Base-by-base conservation (phyloP, 2,113 vertebrate species). In the Nothobranchius kuhntae region DNA sequence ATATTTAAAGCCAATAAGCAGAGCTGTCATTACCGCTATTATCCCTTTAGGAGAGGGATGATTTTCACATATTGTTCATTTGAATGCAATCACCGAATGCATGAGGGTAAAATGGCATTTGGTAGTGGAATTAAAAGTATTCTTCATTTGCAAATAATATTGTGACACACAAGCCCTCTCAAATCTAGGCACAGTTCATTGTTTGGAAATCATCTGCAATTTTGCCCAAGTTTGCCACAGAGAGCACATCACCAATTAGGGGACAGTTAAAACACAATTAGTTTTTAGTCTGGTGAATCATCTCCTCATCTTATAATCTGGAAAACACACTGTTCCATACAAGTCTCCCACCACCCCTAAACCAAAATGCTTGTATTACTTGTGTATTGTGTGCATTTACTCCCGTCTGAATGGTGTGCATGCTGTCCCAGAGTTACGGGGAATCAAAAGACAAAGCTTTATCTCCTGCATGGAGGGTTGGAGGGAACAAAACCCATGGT, bases 321-420 rank as follows among this genome's bases (percentile, higher is more conserved):
- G 35, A 75, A 73, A 62, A 73, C 67, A 42, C 14, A 61, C 38
- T 40, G 38, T 40, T 6, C 38, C 6, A 40, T 40, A 40, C 38
- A 6, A 7, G 38, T 40, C 38, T 8, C 38, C 38, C 38, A 7
- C 38, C 38, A 7, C 38, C 9, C 38, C 38, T 40, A 30, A 30
- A 30, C 30, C 48, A 45, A 71, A 71, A 67, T 76, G 38, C 75
- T 72, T 60, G 38, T 65, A 73, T 60, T n/a, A 75, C 58, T 81
- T 69, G 80, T 74, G 53, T 79, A 67, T 61, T 47, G 61, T 67
- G 60, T 62, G 57, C 68, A 75, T 75, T 82, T 66, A 60, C 60
- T 77, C 81, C 58, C 66, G 78, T 68, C 56, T 47, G 40, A 82
- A 69, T 80, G 78, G 46, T 66, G 63, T 86, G 77, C 83, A 88